A percentile compares a stretch with the other conserved stretches of the same genome.
phyloP scores from a whole-genome alignment of 92 coral and sea anemone genomes.

The Pocillopora grandis region DNA sequence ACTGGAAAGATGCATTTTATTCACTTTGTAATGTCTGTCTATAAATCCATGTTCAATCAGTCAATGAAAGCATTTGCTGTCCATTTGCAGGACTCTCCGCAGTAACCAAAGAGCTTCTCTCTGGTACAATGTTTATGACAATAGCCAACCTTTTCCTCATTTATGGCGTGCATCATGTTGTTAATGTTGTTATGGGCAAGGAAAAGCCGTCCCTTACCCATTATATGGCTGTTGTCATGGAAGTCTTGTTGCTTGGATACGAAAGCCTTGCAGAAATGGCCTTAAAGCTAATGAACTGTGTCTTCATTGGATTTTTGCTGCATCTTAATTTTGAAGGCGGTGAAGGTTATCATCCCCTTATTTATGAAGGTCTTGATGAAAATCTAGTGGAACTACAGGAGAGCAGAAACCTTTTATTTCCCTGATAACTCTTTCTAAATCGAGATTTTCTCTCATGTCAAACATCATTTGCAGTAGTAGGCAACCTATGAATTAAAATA shows the following conservation, averaged over 20 bases:
- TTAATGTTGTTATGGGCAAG: not conserved
- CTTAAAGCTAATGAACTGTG: slow-evolving; percentile 47
- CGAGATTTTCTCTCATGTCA: too few relatives aligned
- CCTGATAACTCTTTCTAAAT: too few relatives aligned
- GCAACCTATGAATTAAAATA: too few relatives aligned
- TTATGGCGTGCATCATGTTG: not conserved
- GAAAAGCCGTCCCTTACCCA: slow-evolving; percentile 21
- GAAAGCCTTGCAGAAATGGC: too few relatives aligned
- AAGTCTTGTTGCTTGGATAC: too few relatives aligned
- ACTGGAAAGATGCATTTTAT: slow-evolving; percentile 29
- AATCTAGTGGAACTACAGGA: too few relatives aligned
- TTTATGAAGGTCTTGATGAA: too few relatives aligned
- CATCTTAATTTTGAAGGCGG: too few relatives aligned
- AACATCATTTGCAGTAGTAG: too few relatives aligned
- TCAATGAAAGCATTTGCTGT: slow-evolving; percentile 42
- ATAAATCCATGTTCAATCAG: slow-evolving; percentile 54
- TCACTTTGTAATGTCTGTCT: slow-evolving; percentile 52
- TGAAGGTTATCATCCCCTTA: too few relatives aligned
- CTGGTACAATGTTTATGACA: slow-evolving; percentile 49
- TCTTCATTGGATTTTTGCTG: slow-evolving; percentile 3
- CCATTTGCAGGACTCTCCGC: slow-evolving; percentile 80
- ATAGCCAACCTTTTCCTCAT: not conserved
- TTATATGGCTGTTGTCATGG: too few relatives aligned
- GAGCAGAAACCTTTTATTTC: too few relatives aligned
- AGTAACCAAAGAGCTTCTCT: slow-evolving; percentile 66